A percentile compares a stretch with the other conserved stretches of the same genome.
Conservation (phyloP, 2,797 vertebrate species). For the Gobio occitaniae region DNA sequence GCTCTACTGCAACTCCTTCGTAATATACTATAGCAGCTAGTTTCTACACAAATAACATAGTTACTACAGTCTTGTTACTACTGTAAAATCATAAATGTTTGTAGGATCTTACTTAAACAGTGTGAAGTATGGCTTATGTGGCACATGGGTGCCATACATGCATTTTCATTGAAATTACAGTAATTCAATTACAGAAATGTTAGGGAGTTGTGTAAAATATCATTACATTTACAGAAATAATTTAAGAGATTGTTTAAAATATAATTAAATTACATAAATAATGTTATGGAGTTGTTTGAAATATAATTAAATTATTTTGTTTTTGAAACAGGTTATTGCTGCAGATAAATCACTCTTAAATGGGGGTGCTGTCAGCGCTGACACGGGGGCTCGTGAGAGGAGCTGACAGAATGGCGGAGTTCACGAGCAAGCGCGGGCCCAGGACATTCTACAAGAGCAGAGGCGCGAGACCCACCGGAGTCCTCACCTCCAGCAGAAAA, state of each 20-base stretch:
- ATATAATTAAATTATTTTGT: background rate
- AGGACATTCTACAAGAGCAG: slow-evolving; percentile 83
- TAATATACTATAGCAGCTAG: background rate
- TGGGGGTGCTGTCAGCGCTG: slow-evolving; percentile 87
- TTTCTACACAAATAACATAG: background rate
- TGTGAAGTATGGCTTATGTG: background rate
- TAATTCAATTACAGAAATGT: background rate
- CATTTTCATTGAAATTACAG: background rate
- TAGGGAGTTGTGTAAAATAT: background rate
- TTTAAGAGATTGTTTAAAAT: too few species aligned
- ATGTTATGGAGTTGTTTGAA: background rate
- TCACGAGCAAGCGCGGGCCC: slow-evolving; percentile 93
- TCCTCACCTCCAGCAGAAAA: slow-evolving; percentile 74
- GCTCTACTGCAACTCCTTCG: background rate
- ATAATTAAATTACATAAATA: background rate
- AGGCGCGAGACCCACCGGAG: slow-evolving; percentile 79
- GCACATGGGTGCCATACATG: background rate
- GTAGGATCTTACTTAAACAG: background rate
- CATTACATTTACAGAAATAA: too few species aligned
- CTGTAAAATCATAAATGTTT: background rate
- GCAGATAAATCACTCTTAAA: slow-evolving; percentile 58
- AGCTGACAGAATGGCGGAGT: slow-evolving; percentile 87
- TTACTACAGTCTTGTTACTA: background rate
- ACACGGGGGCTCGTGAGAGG: slow-evolving; percentile 85
- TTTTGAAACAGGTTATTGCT: background rate